A percentile compares a stretch with the other conserved stretches of the same genome.
phyloP scores from a whole-genome alignment of 2,888 invertebrate species.

The Andrena bucephala region DNA sequence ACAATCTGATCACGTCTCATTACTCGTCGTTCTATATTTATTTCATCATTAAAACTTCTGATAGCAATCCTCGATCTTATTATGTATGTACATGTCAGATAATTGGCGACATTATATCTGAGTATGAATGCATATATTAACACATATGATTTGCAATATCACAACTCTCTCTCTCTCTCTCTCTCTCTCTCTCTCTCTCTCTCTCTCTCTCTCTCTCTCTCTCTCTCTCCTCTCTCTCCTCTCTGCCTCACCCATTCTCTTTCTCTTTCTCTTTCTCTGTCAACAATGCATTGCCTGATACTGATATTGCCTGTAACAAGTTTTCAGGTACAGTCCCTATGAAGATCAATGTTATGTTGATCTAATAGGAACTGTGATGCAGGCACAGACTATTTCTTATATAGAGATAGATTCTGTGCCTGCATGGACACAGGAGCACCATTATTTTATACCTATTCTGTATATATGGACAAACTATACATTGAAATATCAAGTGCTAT shows the following conservation, averaged over 20 bases:
- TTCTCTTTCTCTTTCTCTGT: conserved; percentile 10
- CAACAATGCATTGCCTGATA: conserved; percentile 52
- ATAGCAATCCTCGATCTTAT: conserved; percentile 6
- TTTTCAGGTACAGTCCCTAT: conserved; percentile 87
- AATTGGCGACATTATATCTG: conserved; percentile 21
- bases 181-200: neutral
- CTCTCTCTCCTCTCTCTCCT: neutral
- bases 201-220: conserved; percentile 6
- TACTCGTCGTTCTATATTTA: conserved; percentile 30
- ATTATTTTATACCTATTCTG: conserved; percentile 69
- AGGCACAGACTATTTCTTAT: conserved; percentile 87
- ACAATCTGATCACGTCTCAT: conserved; percentile 31
- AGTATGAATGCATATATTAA: conserved; percentile 42
- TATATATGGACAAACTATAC: neutral
- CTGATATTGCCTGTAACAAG: conserved; percentile 85
- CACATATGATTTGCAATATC: conserved; percentile 32
- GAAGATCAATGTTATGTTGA: conserved; percentile 72
- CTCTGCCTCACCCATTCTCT: neutral
- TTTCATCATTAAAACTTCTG: conserved; percentile 26
- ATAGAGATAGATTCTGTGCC: conserved; percentile 87
- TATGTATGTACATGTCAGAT: conserved; percentile 43
- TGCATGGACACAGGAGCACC: conserved; percentile 84
- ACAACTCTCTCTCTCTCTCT: conserved; percentile 24
- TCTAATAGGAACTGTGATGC: conserved; percentile 83
- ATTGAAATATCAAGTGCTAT: neutral